phyloP scores from a whole-genome alignment of 1,140 invertebrate species.

The Drosophila tsacasi region DNA sequence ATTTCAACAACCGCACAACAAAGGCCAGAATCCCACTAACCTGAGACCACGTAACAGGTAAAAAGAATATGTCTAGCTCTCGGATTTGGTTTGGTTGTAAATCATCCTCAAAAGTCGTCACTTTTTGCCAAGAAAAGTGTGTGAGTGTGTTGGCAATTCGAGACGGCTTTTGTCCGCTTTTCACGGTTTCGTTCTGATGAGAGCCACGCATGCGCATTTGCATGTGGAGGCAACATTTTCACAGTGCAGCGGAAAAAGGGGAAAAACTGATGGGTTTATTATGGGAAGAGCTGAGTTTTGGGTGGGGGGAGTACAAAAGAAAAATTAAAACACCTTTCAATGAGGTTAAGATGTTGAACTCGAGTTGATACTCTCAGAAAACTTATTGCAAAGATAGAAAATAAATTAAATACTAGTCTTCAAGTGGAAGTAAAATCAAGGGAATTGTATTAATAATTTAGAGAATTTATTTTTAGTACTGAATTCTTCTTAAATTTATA shows the following conservation, averaged over 20 bases:
- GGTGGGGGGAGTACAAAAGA: no score
- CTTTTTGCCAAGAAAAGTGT: constrained; percentile 5
- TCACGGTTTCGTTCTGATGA: constrained; percentile 36
- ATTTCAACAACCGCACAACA: constrained; percentile 77
- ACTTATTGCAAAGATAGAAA: no score
- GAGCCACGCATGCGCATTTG: constrained; percentile 69
- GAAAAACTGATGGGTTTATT: not conserved
- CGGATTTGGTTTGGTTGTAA: constrained; percentile 31
- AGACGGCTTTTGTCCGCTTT: constrained; percentile 8
- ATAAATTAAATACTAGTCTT: not conserved
- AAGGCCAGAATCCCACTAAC: constrained; percentile 19
- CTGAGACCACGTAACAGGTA: constrained; percentile 62
- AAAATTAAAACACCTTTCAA: no score
- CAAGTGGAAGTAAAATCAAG: not conserved
- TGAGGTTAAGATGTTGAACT: no score
- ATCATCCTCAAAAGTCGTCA: constrained; percentile 36
- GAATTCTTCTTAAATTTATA: no score
- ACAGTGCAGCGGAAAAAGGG: constrained; percentile 14
- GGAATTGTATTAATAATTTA: no score
- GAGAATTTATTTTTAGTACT: no score
- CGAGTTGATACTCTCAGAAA: not conserved
- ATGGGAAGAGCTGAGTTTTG: not conserved
- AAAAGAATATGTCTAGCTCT: constrained; percentile 13
- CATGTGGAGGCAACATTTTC: constrained; percentile 65
- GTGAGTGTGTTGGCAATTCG: constrained; percentile 16